These are phyloP conservation scores for Campylomormyrus numenius DNA, from an alignment of 2,113 vertebrate genomes.

Conservation along the genomic window DNA sequence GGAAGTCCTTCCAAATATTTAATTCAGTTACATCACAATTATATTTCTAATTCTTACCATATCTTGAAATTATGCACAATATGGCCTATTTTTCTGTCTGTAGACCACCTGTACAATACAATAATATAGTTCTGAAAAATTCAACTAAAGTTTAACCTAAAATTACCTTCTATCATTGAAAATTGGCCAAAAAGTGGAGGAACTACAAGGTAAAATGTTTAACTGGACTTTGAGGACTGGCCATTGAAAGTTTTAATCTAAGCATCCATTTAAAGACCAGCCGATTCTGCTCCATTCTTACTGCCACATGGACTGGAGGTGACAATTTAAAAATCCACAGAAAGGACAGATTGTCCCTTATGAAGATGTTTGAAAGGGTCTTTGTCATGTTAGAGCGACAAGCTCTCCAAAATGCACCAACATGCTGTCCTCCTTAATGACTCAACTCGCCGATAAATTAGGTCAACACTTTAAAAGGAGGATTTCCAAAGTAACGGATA, in stretches of 20 bases:
- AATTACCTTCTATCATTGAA: background rate
- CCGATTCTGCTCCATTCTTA: background rate
- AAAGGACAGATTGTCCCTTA: background rate
- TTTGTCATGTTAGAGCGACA: background rate
- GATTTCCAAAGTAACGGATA: background rate
- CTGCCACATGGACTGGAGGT: background rate
- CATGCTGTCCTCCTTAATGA: background rate
- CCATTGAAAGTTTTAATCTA: background rate
- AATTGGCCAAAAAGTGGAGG: background rate
- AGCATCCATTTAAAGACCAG: background rate
- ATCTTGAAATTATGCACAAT: background rate
- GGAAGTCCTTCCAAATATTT: background rate
- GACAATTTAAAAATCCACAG: background rate
- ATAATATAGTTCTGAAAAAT: background rate
- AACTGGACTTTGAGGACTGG: background rate
- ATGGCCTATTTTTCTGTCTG: background rate
- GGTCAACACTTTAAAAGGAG: background rate
- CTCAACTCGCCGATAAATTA: background rate
- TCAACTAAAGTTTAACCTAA: background rate
- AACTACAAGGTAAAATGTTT: background rate
- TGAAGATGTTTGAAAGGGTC: background rate
- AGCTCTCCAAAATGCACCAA: background rate
- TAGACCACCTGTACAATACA: background rate
- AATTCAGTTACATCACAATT: background rate
- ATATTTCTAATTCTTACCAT: background rate